These are phyloP conservation scores for Lonchura striata DNA, from an alignment of 2,113 vertebrate species.

Conservation along the genomic window DNA sequence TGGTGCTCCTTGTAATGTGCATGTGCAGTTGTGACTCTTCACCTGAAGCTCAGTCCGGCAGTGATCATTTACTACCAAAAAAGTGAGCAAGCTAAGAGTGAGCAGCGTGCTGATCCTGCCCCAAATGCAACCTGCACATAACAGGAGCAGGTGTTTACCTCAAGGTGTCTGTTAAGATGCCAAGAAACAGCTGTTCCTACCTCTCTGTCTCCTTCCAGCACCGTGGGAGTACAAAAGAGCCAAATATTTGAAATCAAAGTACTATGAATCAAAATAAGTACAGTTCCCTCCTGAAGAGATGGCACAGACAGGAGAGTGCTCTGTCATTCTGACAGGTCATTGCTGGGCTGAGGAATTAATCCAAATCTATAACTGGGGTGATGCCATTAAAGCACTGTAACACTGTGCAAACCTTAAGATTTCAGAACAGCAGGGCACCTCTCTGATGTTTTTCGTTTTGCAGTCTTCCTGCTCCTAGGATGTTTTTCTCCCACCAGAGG, in stretches of 20 bases:
- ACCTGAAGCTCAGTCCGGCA: not conserved
- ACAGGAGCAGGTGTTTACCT: not conserved
- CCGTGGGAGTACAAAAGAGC: not conserved
- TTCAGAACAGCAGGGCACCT: not conserved
- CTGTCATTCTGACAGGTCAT: not conserved
- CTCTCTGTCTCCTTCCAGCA: not conserved
- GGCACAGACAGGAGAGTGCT: not conserved
- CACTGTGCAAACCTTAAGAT: not conserved
- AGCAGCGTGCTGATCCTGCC: not conserved
- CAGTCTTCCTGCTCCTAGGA: not conserved
- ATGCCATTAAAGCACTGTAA: not conserved
- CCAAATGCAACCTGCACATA: not conserved
- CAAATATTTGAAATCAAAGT: not conserved
- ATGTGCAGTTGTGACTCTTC: not conserved
- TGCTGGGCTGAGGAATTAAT: conserved; percentile 2
- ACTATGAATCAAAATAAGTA: not conserved
- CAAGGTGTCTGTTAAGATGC: not conserved
- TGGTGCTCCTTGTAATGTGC: not conserved
- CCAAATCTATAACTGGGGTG: not conserved
- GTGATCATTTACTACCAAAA: not conserved
- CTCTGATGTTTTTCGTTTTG: not conserved
- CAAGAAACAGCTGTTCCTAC: not conserved
- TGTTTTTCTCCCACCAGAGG: conserved; percentile 63
- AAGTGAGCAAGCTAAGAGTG: not conserved
- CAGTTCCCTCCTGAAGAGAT: not conserved